Evolutionary conservation across 2,113 vertebrate genomes (phyloP), one percentile per base, ranked within the genome.

Genomic region (Paramisgurnus dabryanus): DNA sequence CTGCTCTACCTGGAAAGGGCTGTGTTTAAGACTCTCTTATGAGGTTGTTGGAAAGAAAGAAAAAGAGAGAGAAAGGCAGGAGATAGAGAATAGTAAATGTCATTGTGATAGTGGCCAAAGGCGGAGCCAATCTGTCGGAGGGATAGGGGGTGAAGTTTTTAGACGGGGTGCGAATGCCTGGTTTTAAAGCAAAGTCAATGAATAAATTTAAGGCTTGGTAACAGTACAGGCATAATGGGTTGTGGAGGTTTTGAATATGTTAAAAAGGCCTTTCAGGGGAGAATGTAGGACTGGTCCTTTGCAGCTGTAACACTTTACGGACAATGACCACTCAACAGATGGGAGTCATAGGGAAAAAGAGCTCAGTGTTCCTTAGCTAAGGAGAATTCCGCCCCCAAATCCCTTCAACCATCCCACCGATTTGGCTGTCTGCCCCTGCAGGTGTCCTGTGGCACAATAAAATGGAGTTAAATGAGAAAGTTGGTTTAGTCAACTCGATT

Each of bases 131-230:
- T 78, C 61, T 73, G 86, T 84, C 65, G 83, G 22, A 69, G n/a
- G 67, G 72, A 82, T 80, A 63, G 67, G 53, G 66, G 22, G 60
- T 63, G 47, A 58, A 75, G 65, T 76, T 71, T 77, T 83, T 80
- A 80, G 86, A 84, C 71, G 70, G 83, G 18, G 71, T 75, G 49
- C 65, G 67, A 74, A 73, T 80, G 73, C 34, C 71, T 69, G 83
- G 79, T 72, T 72, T 78, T 75, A 64, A 84, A 63, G 76, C 68
- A 95, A 94, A 97, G 96, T 94, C 95, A 95, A 98, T 98, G 97
- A 99, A 99, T 99, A 98, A 99, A 99, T 99, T 34, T 95, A 98
- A 92, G 91, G 93, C n/a, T 72, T 93, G 90, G 94, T 95, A 95
- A 94, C 93, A 86, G 83, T 93, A 92, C 91, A 94, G 93, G 94